These are phyloP conservation scores for Melanargia galathea DNA, from an alignment of 2,888 invertebrate genomes.

Conservation along the genomic window DNA sequence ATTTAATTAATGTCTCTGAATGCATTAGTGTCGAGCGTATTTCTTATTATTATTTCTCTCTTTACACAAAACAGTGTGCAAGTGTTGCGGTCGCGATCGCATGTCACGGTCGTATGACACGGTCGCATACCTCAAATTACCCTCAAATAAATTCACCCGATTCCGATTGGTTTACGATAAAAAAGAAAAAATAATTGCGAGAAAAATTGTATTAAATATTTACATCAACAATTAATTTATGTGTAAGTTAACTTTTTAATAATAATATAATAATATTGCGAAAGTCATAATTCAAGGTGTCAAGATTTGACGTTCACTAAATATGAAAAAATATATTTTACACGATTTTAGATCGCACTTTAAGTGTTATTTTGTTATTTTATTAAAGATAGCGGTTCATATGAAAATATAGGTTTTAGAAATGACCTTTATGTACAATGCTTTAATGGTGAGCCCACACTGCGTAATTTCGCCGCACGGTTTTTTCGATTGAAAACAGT, in stretches of 20 bases:
- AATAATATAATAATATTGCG: slow-evolving; percentile 73
- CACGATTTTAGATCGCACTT: slow-evolving; percentile 33
- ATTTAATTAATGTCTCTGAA: too few species aligned
- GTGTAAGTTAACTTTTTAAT: slow-evolving; percentile 46
- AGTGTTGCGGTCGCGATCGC: too few species aligned
- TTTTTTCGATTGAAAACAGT: too few species aligned
- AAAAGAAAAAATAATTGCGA: slow-evolving; percentile 16
- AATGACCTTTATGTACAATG: slow-evolving; percentile 66
- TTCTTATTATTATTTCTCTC: too few species aligned
- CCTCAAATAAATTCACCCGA: slow-evolving; percentile 43
- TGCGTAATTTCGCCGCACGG: neutral
- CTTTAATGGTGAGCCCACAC: slow-evolving; percentile 40
- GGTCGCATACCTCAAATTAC: too few species aligned
- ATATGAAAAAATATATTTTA: slow-evolving; percentile 75
- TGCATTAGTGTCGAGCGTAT: too few species aligned
- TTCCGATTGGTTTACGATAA: slow-evolving; percentile 32
- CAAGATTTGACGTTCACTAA: slow-evolving; percentile 37
- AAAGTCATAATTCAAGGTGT: slow-evolving; percentile 69
- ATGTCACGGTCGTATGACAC: too few species aligned
- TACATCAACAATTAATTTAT: slow-evolving; percentile 60
- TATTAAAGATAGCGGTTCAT: slow-evolving; percentile 59
- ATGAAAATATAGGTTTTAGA: slow-evolving; percentile 71
- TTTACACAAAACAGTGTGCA: too few species aligned
- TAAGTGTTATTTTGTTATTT: slow-evolving; percentile 39
- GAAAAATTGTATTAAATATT: slow-evolving; percentile 49